phyloP scores from a whole-genome alignment of 1,140 invertebrate species.

The Myzus persicae region DNA sequence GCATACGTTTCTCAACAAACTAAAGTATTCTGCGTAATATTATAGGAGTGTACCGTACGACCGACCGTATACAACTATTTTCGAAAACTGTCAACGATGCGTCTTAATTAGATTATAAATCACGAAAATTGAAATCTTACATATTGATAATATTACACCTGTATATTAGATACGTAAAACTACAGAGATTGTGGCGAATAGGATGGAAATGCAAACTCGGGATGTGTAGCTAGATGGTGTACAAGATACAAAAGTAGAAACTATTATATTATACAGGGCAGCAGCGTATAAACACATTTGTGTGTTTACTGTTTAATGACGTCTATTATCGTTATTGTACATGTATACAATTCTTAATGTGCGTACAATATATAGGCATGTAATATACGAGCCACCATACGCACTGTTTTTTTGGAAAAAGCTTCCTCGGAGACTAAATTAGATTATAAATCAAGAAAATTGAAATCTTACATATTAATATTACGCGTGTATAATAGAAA shows the following conservation, averaged over 20 bases:
- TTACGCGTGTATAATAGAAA: neutral
- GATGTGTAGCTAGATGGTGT: too few species aligned
- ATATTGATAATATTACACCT: too few species aligned
- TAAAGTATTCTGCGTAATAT: neutral
- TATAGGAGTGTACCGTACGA: neutral
- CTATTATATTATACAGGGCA: too few species aligned
- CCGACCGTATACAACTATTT: too few species aligned
- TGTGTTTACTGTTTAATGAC: neutral
- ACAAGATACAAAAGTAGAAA: too few species aligned
- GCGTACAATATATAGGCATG: neutral
- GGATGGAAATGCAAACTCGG: too few species aligned
- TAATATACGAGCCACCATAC: neutral
- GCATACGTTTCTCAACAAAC: neutral
- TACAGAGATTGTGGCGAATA: neutral
- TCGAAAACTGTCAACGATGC: neutral
- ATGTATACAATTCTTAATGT: neutral
- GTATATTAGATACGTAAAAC: too few species aligned
- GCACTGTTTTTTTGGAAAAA: neutral
- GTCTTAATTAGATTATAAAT: neutral
- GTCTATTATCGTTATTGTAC: neutral
- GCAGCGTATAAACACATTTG: neutral
- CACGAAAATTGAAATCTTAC: neutral
- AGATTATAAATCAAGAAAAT: constrained; percentile 12
- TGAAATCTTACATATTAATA: neutral
- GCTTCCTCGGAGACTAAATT: neutral